phyloP scores from a whole-genome alignment of 2,113 vertebrate species.

The Epinephelus moara region DNA sequence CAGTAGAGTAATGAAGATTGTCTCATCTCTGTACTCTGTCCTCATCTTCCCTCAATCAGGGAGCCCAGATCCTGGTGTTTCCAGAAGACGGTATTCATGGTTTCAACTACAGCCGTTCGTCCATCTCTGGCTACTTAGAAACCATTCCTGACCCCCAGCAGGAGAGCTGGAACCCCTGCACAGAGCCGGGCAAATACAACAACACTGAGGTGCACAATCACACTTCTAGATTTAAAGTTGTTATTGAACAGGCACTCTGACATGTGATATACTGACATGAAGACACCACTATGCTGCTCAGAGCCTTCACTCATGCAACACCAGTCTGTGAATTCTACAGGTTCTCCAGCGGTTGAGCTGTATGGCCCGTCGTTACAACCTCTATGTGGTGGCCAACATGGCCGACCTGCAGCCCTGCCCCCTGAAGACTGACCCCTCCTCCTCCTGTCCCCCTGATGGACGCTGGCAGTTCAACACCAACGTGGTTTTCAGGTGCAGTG shows the following conservation, averaged over 20 bases:
- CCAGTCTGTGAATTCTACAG: conserved; percentile 69
- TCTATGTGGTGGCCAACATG: conserved; percentile 94
- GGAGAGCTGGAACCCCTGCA: conserved; percentile 94
- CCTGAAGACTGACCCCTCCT: conserved; percentile 61
- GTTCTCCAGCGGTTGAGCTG: conserved; percentile 92
- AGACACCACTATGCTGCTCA: neutral
- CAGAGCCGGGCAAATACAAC: conserved; percentile 83
- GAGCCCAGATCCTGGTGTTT: conserved; percentile 95
- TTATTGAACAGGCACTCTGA: neutral
- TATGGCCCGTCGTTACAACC: conserved; percentile 87
- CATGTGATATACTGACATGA: neutral
- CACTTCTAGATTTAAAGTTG: neutral
- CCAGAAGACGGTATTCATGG: conserved; percentile 97
- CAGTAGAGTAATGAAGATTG: neutral
- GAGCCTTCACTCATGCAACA: neutral
- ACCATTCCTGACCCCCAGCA: conserved; percentile 83
- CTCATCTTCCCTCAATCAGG: conserved; percentile 77
- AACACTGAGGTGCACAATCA: conserved; percentile 89
- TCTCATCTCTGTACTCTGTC: neutral
- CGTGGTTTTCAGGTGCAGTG: conserved; percentile 84
- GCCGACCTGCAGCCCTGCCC: conserved; percentile 88
- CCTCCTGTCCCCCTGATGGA: conserved; percentile 88
- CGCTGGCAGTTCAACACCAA: conserved; percentile 95
- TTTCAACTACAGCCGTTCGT: conserved; percentile 92
- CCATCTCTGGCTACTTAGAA: conserved; percentile 91